These are phyloP conservation scores for Diarsia rubi DNA, from an alignment of 2,888 invertebrate species.

Conservation along the genomic window DNA sequence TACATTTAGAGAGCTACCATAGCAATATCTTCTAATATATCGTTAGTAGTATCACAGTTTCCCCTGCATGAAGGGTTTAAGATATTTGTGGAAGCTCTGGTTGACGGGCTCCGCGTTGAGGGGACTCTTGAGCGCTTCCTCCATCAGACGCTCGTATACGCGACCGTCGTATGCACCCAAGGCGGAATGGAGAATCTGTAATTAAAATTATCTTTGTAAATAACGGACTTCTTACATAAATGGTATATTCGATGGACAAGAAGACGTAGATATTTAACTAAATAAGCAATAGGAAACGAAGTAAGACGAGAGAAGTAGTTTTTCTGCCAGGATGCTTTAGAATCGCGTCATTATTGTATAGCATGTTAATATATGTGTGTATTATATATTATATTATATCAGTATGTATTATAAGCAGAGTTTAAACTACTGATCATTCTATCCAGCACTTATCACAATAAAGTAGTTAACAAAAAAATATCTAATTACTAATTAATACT, in stretches of 20 bases:
- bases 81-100: constrained; percentile 93
- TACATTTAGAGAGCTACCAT: constrained; percentile 31
- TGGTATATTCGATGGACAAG: not conserved
- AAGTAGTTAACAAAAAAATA: no score
- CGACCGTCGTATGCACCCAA: constrained; percentile 96
- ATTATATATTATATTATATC: no score
- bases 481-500: no score
- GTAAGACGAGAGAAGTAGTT: not conserved
- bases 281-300: not conserved
- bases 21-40: constrained; percentile 15
- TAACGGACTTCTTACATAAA: no score
- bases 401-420: not conserved
- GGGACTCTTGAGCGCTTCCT: constrained; percentile 95
- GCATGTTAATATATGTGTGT: no score
- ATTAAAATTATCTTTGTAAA: constrained; percentile 8
- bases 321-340: not conserved
- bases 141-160: constrained; percentile 95
- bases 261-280: not conserved
- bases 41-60: constrained; percentile 89
- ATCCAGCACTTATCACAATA: no score
- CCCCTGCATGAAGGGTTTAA: constrained; percentile 95
- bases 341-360: not conserved
- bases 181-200: constrained; percentile 92
- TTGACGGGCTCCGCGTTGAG: constrained; percentile 95
- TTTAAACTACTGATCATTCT: no score